Evolutionary conservation across 2,888 invertebrate species (phyloP).

Genomic region (Meteorus cinctellus): DNA sequence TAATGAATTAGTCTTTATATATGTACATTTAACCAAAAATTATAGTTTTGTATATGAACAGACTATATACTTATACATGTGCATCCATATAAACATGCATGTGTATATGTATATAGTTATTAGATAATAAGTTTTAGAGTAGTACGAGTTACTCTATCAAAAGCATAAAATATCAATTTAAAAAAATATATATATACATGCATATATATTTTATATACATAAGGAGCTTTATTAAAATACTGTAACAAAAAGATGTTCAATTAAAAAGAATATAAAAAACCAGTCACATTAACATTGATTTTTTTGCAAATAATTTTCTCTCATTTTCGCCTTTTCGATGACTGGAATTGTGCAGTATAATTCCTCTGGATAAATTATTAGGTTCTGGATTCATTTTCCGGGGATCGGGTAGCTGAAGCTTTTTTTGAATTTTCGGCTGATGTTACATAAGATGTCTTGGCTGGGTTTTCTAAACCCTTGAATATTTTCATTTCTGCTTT

Average conservation of each 20-base stretch:
- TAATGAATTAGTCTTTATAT: constrained; percentile 48
- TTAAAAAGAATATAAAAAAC: constrained; percentile 28
- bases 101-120: neutral
- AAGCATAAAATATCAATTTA: constrained; percentile 7
- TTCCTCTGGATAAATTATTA: constrained; percentile 38
- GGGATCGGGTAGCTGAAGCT: constrained; percentile 52
- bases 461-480: constrained; percentile 55
- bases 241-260: constrained; percentile 23
- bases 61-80: constrained; percentile 40
- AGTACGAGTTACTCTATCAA: neutral
- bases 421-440: constrained; percentile 52
- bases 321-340: constrained; percentile 15
- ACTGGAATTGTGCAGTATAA: neutral
- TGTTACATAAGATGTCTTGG: constrained; percentile 47
- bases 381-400: constrained; percentile 38
- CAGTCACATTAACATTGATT: constrained; percentile 32
- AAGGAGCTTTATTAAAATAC: constrained; percentile 20
- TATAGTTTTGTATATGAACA: constrained; percentile 73
- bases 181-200: constrained; percentile 3
- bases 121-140: constrained; percentile 13
- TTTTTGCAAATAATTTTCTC: neutral
- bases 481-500: constrained; percentile 54
- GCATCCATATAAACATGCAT: constrained; percentile 16
- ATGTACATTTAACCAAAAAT: constrained; percentile 70
- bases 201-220: constrained; percentile 11